Percentiles rank a stretch among this genome's conserved stretches.
These are phyloP conservation scores for Cotesia vestalis DNA, from an alignment of 1,140 invertebrate genomes.

Conservation along the genomic window DNA sequence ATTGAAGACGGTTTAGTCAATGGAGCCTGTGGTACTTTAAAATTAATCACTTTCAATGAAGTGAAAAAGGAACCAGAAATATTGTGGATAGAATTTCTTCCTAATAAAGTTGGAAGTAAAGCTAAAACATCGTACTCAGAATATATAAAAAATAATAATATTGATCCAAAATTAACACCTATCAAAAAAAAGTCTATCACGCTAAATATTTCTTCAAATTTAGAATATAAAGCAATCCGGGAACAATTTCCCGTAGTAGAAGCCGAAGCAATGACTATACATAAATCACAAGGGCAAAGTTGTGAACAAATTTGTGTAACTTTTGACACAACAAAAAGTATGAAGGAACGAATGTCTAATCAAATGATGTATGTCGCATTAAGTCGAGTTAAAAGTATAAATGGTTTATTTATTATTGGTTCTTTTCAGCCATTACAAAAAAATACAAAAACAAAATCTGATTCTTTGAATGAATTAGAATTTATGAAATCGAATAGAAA, in stretches of 20 bases:
- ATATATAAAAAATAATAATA: slow-evolving; percentile 9
- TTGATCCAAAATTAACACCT: slow-evolving; percentile 17
- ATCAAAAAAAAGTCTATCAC: background rate
- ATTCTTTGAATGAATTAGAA: background rate
- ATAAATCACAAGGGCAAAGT: slow-evolving; percentile 26
- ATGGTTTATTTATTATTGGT: slow-evolving; percentile 18
- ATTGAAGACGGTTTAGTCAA: slow-evolving; percentile 36
- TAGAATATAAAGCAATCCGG: slow-evolving; percentile 8
- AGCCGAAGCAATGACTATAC: slow-evolving; percentile 33
- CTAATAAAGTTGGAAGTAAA: slow-evolving; percentile 22
- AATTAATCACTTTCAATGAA: slow-evolving; percentile 12
- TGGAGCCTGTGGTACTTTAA: slow-evolving; percentile 29
- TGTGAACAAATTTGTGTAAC: slow-evolving; percentile 23
- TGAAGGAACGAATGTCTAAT: background rate
- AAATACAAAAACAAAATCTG: background rate
- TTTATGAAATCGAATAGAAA: background rate
- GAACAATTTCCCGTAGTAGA: slow-evolving; percentile 23
- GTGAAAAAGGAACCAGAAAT: background rate
- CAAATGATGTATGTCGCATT: slow-evolving; percentile 8
- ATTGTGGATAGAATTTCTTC: slow-evolving; percentile 31
- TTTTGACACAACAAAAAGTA: background rate
- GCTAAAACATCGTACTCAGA: background rate
- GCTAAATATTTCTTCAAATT: slow-evolving; percentile 5
- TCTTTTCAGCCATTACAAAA: slow-evolving; percentile 1
- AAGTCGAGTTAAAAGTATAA: slow-evolving; percentile 9